Base-by-base conservation (phyloP, 2,888 invertebrate species). In the Archips xylosteana region DNA sequence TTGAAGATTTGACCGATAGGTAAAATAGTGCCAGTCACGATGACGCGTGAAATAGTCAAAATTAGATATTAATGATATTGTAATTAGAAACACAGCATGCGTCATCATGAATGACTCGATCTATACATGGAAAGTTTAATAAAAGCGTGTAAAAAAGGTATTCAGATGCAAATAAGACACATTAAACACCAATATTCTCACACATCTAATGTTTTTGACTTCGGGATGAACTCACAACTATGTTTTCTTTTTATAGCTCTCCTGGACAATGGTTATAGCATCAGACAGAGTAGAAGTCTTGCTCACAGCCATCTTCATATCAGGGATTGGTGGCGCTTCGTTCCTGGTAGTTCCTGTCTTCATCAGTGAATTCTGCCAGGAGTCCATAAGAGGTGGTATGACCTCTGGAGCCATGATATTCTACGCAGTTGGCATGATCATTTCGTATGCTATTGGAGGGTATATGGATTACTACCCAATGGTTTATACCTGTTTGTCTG, bases 321-420 rank as follows among this genome's bases (percentile, higher is more conserved):
- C 87, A 0, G 93, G 93, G 0, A 57, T 90, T 0, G 84, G 89
- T 0, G 85, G 86, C 0, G 79, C 85, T 0, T 76, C 82, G 0
- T 83, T 88, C 66, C 75, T 91, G 0, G 80, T 88, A 2, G 82
- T 85, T 0, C 86, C 89, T 0, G 84, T 92, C 2, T 92, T 80
- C 76, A 78, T 91, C 59, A 84, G 88, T 42, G 93, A 93, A 77
- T 84, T 91, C 45, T 87, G 89, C 70, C 86, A 91, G 67, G 88
- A 92, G 64, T 88, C 87, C 2, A 86, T 92, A 34, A 79, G 92
- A 39, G 93, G 92, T 0, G 81, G 83, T 1, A 82, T 93, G 85
- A 87, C 88, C 0, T 83, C 92, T 1, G 82, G 84, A 0, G 75
- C 85, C 0, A 82, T 90, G 73, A 81, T 88, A 8, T 89, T 89